Evolutionary conservation across 2,888 invertebrate genomes (phyloP), one percentile per base, ranked within the genome.

Genomic region (Endotricha flammealis): DNA sequence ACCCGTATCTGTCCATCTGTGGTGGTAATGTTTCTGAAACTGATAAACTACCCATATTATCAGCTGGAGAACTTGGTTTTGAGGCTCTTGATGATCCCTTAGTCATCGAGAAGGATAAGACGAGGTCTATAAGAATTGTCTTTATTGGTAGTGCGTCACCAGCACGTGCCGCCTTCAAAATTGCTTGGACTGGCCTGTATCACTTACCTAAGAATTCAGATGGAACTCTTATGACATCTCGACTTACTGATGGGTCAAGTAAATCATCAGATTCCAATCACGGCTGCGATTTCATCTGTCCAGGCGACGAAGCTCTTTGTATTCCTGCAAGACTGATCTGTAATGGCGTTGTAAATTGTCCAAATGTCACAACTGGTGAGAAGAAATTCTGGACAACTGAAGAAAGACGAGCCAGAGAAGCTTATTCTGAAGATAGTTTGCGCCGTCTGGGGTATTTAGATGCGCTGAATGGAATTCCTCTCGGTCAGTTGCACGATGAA

Each of bases 111-210:
- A 90, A 89, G 47, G 87, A 87, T 35, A 90, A 90, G 47, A 90
- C 90, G 1, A 76, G 91, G 39, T 90, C 91, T 0, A 89, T 92
- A 23, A 88, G 91, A 39, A 91, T 93, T 39, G 92, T 93, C 33
- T 93, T 93, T 42, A 91, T 91, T 0, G 90, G 90, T 1, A 93
- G 93, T 24, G 90, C 93, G 0, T 93, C 93, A 45, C 94, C 95
- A 0, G 94, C 95, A 0, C 88, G 93, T 40, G 94, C 95, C 6
- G 92, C 94, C 7, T 96, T 96, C 64, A 95, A 95, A 64, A 91
- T 96, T 20, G 94, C 93, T 8, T 96, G 96, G 96, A 96, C 95
- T 1, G 96, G 96, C 53, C 87, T 96, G 24, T 95, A 92, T 63
- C 95, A 95, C 70, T 80, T 96, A 51, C 95, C 95, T 0, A 90